Evolutionary conservation across 2,888 invertebrate species (phyloP), one percentile per base, ranked within the genome.

Genomic region (Phrixothrix hirtus): DNA sequence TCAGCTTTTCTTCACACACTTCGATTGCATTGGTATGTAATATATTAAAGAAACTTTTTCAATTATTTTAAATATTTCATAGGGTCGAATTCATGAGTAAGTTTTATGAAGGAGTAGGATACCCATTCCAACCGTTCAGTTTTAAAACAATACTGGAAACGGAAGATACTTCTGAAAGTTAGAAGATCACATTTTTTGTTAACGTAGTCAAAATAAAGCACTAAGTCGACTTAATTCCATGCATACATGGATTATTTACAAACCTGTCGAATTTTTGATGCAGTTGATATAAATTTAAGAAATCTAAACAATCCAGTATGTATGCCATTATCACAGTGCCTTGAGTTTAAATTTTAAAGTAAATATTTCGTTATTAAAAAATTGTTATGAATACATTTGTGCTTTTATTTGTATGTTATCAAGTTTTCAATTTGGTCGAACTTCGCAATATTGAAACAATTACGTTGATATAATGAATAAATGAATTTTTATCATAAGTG

Each of bases 1-100:
- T 92, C 92, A 0, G 94, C 94, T 7, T 94, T 94, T 76, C 79
- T 94, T 43, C 94, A 94, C 68, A 92, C 93, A 0, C 81, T 94
- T 34, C 84, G 93, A 73, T 82, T 94, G 59, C 93, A 94, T 74
- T 95, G 94, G 93, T 89, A 68, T 66, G 51, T 55, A 10, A 27
- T n/a, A n/a, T n/a, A n/a, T n/a, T n/a, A n/a, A n/a, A n/a, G n/a
- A n/a, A n/a, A n/a, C n/a, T n/a, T n/a, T n/a, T n/a, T 42, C 29
- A 13, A 39, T n/a, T 12, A 13, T 26, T 26, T 27, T 10, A 16
- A 2, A 16, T 9, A 10, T 27, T 25, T 71, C 70, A 48, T 70
- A 87, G 87, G 87, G 87, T 88, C 57, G 88, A 88, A 71, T 88
- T 88, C 72, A 85, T 87, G 79, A 86, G 83, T 69, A 88, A 88